Percentiles rank a stretch among this genome's conserved stretches.
Evolutionary conservation across 2,113 vertebrate genomes (phyloP).

Genomic region (Cariama cristata): DNA sequence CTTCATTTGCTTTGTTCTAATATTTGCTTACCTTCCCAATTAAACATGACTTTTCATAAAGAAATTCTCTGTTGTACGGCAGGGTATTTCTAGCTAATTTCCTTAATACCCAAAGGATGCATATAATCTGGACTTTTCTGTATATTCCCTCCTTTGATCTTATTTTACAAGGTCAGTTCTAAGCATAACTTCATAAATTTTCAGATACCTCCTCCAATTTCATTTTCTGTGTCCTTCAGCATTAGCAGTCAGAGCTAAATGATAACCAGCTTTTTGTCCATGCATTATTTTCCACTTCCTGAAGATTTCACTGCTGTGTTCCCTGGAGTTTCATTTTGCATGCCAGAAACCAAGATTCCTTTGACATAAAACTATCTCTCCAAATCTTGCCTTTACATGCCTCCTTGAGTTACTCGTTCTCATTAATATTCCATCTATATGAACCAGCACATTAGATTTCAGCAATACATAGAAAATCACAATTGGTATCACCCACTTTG

Average conservation of each 20-base stretch:
- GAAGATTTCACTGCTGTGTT: neutral
- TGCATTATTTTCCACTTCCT: neutral
- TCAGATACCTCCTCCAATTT: neutral
- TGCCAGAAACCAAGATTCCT: neutral
- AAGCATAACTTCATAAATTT: neutral
- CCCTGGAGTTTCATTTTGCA: neutral
- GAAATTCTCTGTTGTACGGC: slow-evolving; percentile 4
- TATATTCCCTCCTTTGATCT: slow-evolving; percentile 12
- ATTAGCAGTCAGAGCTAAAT: neutral
- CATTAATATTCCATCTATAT: neutral
- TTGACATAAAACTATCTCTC: neutral
- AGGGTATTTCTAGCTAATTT: slow-evolving; percentile 40
- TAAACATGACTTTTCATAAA: neutral
- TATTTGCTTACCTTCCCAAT: slow-evolving; percentile 59
- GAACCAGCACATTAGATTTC: neutral
- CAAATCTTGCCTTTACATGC: neutral
- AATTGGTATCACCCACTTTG: neutral
- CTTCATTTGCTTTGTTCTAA: slow-evolving; percentile 54
- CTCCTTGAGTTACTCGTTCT: neutral
- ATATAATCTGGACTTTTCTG: slow-evolving; percentile 26
- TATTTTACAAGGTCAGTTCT: slow-evolving; percentile 29
- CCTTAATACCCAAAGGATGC: slow-evolving; percentile 30
- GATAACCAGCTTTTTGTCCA: neutral
- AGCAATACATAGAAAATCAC: neutral
- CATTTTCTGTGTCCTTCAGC: neutral